A percentile compares a stretch with the other conserved stretches of the same genome.
Evolutionary conservation across 2,113 vertebrate genomes (phyloP).

Genomic region (Brevimyrus niger): DNA sequence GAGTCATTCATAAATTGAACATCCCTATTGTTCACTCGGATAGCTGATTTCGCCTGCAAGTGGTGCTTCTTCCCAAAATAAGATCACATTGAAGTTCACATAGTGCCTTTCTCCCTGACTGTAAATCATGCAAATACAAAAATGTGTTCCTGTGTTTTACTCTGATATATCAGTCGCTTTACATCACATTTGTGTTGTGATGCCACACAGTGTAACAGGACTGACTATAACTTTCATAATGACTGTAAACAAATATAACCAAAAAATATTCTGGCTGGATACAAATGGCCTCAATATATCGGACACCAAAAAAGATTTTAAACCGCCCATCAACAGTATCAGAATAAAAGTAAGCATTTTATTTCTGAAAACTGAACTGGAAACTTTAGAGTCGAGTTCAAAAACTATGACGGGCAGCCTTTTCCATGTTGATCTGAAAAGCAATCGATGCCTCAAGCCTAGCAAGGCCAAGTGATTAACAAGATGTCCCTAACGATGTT

Average conservation of each 20-base stretch:
- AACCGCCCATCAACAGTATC: background rate
- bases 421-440: background rate
- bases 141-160: background rate
- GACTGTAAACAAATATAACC: constrained; percentile 14
- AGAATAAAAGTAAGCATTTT: background rate
- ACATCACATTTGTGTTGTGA: background rate
- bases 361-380: background rate
- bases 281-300: background rate
- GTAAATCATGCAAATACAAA: background rate
- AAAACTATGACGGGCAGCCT: background rate
- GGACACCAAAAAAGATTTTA: background rate
- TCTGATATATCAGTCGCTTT: background rate
- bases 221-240: constrained; percentile 32
- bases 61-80: background rate
- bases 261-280: background rate
- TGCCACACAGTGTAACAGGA: background rate
- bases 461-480: background rate
- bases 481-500: background rate
- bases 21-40: background rate
- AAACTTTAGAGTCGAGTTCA: background rate
- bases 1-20: background rate
- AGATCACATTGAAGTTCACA: background rate
- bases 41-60: background rate
- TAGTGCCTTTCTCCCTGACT: background rate
- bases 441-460: background rate